phyloP scores from a whole-genome alignment of 1,140 invertebrate species.

The Drosophila yakuba region DNA sequence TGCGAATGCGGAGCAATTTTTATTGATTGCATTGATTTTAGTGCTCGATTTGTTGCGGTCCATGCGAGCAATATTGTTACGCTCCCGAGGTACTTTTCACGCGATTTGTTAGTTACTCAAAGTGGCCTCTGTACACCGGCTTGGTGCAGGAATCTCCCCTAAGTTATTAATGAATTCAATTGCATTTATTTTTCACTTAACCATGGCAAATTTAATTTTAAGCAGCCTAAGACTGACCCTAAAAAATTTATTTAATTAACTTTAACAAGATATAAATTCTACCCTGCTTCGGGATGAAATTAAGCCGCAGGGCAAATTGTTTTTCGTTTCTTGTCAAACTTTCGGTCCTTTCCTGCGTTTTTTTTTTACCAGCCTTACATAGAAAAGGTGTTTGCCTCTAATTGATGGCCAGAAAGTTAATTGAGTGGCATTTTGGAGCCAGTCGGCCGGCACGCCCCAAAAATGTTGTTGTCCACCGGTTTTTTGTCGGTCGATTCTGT shows the following conservation, averaged over 20 bases:
- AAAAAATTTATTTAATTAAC: slow-evolving; percentile 61
- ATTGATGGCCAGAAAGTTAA: slow-evolving; percentile 69
- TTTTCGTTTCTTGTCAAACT: slow-evolving; percentile 55
- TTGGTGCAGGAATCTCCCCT: neutral
- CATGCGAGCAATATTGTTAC: slow-evolving; percentile 42
- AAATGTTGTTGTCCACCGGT: slow-evolving; percentile 26
- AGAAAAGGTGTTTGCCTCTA: slow-evolving; percentile 74
- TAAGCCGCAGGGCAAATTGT: slow-evolving; percentile 43
- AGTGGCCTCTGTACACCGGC: neutral
- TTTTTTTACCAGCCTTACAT: slow-evolving; percentile 43
- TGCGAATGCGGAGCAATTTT: slow-evolving; percentile 53
- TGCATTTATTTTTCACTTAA: slow-evolving; percentile 41
- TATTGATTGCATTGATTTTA: slow-evolving; percentile 81
- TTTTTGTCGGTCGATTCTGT: slow-evolving; percentile 16
- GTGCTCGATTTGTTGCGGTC: slow-evolving; percentile 59
- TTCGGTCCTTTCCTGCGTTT: slow-evolving; percentile 13
- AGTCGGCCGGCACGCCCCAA: slow-evolving; percentile 21
- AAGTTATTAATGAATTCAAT: neutral
- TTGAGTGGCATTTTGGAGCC: slow-evolving; percentile 55
- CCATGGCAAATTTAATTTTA: slow-evolving; percentile 39
- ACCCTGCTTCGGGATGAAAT: slow-evolving; percentile 42
- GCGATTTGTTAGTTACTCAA: neutral
- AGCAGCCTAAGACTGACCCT: neutral
- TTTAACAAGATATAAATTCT: slow-evolving; percentile 50
- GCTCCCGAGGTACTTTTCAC: neutral